A percentile compares a stretch with the other conserved stretches of the same genome.
phyloP scores from a whole-genome alignment of 2,113 vertebrate genomes.

The Himantopus leucocephalus region DNA sequence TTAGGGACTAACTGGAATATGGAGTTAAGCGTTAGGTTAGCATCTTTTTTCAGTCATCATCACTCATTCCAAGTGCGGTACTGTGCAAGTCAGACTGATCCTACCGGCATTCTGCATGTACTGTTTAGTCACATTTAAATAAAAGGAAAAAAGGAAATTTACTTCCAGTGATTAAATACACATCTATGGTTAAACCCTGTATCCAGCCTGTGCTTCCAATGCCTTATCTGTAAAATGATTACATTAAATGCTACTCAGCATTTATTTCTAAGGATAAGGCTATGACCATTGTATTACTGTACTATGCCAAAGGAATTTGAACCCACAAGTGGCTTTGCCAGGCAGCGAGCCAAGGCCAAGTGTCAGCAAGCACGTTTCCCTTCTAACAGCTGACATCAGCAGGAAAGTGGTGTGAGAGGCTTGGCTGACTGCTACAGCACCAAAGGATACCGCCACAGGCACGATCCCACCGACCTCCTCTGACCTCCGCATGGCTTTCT shows the following conservation, averaged over 20 bases:
- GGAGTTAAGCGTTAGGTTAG: not conserved
- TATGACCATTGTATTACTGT: fast-evolving
- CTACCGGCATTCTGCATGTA: not conserved
- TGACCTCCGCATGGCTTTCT: not conserved
- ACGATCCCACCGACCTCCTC: not conserved
- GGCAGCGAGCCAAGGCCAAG: not conserved
- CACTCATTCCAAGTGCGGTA: not conserved
- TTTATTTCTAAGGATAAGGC: not conserved
- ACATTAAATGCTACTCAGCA: not conserved
- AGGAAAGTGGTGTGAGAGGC: not conserved
- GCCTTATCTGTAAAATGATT: not conserved
- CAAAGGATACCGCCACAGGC: not conserved
- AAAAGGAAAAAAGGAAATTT: not conserved
- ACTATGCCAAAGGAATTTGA: slow-evolving; percentile 10
- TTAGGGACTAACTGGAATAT: not conserved
- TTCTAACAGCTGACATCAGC: not conserved
- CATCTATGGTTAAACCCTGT: not conserved
- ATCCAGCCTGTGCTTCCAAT: not conserved
- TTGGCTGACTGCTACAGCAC: not conserved
- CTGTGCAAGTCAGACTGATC: not conserved
- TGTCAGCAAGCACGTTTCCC: not conserved
- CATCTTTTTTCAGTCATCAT: not conserved
- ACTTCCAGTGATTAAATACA: not conserved
- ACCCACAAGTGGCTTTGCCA: not conserved
- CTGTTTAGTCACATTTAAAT: not conserved